These are phyloP conservation scores for Brachirus orientalis DNA, from an alignment of 2,113 vertebrate species.

Conservation along the genomic window DNA sequence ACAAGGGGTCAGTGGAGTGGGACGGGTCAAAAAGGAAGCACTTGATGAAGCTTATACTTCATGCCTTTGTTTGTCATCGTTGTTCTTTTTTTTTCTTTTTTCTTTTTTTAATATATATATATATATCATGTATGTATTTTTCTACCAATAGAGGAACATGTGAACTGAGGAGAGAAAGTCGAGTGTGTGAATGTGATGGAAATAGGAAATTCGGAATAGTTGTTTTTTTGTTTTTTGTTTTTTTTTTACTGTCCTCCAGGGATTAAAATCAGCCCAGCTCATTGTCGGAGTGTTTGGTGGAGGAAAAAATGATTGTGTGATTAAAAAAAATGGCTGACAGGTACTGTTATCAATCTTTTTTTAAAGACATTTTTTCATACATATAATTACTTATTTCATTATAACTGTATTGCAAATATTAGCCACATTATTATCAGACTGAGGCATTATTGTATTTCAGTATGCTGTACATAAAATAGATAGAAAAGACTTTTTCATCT, in stretches of 20 bases:
- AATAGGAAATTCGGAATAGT: slow-evolving; percentile 39
- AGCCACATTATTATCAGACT: slow-evolving; percentile 73
- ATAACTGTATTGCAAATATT: slow-evolving; percentile 79
- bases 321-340: slow-evolving; percentile 72
- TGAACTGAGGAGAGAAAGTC: slow-evolving; percentile 55
- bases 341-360: slow-evolving; percentile 80
- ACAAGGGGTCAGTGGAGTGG: background rate
- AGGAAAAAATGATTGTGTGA: slow-evolving; percentile 65
- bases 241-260: slow-evolving; percentile 49
- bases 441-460: slow-evolving; percentile 78
- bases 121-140: slow-evolving; percentile 83
- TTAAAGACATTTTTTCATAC: slow-evolving; percentile 75
- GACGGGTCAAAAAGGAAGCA: slow-evolving; percentile 63
- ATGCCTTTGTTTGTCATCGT: slow-evolving; percentile 71
- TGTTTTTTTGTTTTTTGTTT: slow-evolving; percentile 13
- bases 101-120: no score
- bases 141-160: slow-evolving; percentile 74
- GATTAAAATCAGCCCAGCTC: slow-evolving; percentile 30
- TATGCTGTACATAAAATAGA: slow-evolving; percentile 80
- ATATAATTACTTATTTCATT: slow-evolving; percentile 77
- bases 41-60: slow-evolving; percentile 74
- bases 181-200: slow-evolving; percentile 67
- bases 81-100: slow-evolving; percentile 65
- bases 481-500: slow-evolving; percentile 71
- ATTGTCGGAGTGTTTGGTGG: slow-evolving; percentile 29